A percentile compares a stretch with the other conserved stretches of the same genome.
phyloP scores from a whole-genome alignment of 2,888 invertebrate species.

The Neoscelio sp. region DNA sequence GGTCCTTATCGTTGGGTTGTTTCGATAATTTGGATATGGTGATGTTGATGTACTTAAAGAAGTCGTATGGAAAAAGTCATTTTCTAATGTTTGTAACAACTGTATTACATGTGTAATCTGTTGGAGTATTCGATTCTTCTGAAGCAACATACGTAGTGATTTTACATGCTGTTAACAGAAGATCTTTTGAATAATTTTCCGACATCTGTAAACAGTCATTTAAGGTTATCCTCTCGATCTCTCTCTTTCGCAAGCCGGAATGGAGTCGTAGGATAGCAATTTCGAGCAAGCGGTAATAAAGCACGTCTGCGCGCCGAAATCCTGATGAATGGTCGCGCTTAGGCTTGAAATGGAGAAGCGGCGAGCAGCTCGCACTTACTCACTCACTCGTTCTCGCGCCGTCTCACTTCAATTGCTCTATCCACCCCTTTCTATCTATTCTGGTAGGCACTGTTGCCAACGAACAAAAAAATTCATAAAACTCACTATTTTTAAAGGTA shows the following conservation, averaged over 20 bases:
- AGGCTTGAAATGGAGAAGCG: slow-evolving; percentile 83
- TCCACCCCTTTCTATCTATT: slow-evolving; percentile 57
- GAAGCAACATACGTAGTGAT: too few species aligned
- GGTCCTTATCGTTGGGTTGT: too few species aligned
- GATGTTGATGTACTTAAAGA: too few species aligned
- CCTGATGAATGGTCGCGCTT: slow-evolving; percentile 83
- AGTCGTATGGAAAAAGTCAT: too few species aligned
- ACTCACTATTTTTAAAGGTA: slow-evolving; percentile 28
- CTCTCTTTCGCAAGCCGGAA: slow-evolving; percentile 74
- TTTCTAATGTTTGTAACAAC: too few species aligned
- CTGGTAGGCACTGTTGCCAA: slow-evolving; percentile 51
- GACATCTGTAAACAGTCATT: too few species aligned
- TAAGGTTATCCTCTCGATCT: too few species aligned
- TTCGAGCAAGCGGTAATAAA: slow-evolving; percentile 83
- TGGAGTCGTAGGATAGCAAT: slow-evolving; percentile 84
- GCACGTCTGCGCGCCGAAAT: slow-evolving; percentile 82
- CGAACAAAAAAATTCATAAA: slow-evolving; percentile 52
- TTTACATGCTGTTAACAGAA: too few species aligned
- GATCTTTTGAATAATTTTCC: too few species aligned
- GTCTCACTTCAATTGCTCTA: slow-evolving; percentile 63
- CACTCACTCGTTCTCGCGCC: slow-evolving; percentile 72
- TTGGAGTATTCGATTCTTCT: too few species aligned
- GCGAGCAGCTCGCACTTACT: slow-evolving; percentile 81
- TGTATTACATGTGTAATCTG: too few species aligned
- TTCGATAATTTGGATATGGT: too few species aligned